These are phyloP conservation scores for Chelonoidis abingdonii DNA, from an alignment of 2,113 vertebrate species.

Conservation along the genomic window DNA sequence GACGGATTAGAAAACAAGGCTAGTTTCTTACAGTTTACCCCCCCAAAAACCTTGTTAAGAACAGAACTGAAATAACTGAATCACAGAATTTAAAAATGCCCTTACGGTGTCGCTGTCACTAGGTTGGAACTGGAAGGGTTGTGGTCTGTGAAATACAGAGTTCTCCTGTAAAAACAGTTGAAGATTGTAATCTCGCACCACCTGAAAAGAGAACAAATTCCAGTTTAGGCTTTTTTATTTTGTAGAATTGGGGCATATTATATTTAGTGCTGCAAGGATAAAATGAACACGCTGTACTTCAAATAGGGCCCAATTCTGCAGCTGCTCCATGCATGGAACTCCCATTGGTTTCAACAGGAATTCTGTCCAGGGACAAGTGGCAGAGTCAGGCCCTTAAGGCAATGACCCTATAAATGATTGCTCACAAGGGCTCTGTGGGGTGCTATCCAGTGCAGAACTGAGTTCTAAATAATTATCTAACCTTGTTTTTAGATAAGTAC, in stretches of 20 bases:
- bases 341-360: neutral
- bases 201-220: constrained; percentile 78
- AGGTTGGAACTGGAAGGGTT: constrained; percentile 97
- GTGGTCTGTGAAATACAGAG: constrained; percentile 91
- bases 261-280: fast-evolving
- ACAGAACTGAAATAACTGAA: neutral
- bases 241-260: fast-evolving
- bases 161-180: constrained; percentile 98
- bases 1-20: neutral
- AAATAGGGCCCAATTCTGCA: neutral
- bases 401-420: neutral
- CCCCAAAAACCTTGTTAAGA: neutral
- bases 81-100: neutral
- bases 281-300: fast-evolving
- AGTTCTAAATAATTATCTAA: neutral
- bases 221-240: neutral
- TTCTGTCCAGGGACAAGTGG: neutral
- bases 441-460: fast-evolving
- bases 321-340: neutral
- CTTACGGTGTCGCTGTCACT: constrained; percentile 95
- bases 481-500: neutral
- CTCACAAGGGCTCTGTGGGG: neutral
- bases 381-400: fast-evolving
- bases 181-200: constrained; percentile 95
- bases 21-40: neutral